Evolutionary conservation across 1,140 invertebrate genomes (phyloP), one percentile per base, ranked within the genome.

Genomic region (Contarinia nasturtii): DNA sequence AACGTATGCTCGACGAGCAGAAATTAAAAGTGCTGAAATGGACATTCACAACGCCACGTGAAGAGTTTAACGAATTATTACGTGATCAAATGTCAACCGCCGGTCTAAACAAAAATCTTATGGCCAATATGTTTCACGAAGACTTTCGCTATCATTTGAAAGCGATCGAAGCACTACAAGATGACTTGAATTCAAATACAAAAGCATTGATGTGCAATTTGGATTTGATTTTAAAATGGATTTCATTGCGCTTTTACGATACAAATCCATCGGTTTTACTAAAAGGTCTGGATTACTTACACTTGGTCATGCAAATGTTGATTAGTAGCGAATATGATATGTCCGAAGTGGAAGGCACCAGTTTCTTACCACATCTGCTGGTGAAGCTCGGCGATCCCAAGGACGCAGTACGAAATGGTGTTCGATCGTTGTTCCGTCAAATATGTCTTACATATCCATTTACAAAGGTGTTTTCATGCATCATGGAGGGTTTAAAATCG

Each of bases 211-310:
- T 91, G 22, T 79, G 79, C 12, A 98, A 97, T 69, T 69, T 96
- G 46, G 95, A 98, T 70, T 67, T 98, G 37, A 82, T 98, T 49
- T 69, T 98, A 11, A 95, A 94, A 64, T 98, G 95, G 95, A 61
- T 96, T 49, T 95, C 92, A 0, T 62, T 98, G 14, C 70, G 93
- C 51, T 98, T 98, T 65, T 97, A 95, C 57, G 94, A 98, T 68
- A 98, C 94, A 10, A 98, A 98, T 71, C 93, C 94, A 17, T 92
- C 90, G 20, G 93, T 98, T 22, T 70, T 98, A 27, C 70, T 96
- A 45, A 93, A 92, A 73, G 88, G 86, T 41, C 67, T 98, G 44
- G 93, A 98, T 53, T 96, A 95, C 67, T 67, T 96, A 7, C 76
- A 80, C 47, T 64, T 73, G 33, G 79, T 95, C 17, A 94, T 97